Base-by-base conservation (phyloP, 2,113 vertebrate genomes). In the Tragelaphus imberbis region DNA sequence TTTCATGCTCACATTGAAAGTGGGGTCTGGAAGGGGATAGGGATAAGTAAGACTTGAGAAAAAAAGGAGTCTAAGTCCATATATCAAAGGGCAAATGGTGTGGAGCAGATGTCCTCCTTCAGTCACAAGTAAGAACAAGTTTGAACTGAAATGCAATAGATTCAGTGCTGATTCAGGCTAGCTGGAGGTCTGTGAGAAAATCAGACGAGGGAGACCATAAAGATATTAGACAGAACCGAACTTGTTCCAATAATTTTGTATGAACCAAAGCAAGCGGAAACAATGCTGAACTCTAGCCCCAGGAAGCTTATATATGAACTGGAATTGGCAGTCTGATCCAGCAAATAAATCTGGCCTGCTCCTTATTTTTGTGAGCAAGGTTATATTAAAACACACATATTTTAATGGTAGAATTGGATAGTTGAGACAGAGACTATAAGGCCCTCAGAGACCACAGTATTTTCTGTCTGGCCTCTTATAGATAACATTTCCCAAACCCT, bases 11-110 rank as follows among this genome's bases (percentile, higher is more conserved):
- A 17, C 11, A 33, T 19, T 61, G 84, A 77, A 95, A 80, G 5
- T 30, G 13, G 33, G 4, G 3, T 1, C 7, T 23, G 33, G 4
- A 19, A 53, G 28, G 2, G 21, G 2, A 19, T 44, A 23, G 8
- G 27, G 12, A 9, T 88, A 89, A 56, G 3, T 23, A 30, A 28
- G 21, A 17, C 30, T 36, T 91, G 44, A 87, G 3, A 79, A 47
- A 30, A n/a, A 33, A 77, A 30, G 47, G 47, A 16, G 10, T 85
- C 44, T 63, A 40, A n/a, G 13, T 77, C 7, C 28, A 15, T 25
- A 25, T 6, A 27, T 9, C 77, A 23, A 91, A 94, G 30, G 27
- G 25, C 1, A 80, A n/a, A 84, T 44, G 47, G 1, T 11, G 25
- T 5, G 82, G 49, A 97, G 65, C 36, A 19, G 8, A 86, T 15